Evolutionary conservation across 1,140 invertebrate species (phyloP).

Genomic region (Bombus polaris): DNA sequence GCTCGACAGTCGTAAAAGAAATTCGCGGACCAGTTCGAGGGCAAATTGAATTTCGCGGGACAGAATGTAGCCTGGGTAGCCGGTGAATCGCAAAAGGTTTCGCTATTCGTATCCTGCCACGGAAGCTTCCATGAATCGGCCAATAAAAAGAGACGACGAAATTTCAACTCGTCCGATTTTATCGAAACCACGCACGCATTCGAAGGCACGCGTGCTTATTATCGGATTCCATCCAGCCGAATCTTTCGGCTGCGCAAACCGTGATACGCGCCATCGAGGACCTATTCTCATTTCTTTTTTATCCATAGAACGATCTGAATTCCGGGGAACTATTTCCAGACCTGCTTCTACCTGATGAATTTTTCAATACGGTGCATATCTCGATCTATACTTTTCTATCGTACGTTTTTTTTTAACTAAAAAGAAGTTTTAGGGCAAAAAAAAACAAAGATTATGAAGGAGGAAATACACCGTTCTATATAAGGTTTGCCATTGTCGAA

Average conservation of each 20-base stretch:
- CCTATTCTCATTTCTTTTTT: neutral
- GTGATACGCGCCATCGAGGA: neutral
- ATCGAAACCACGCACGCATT: neutral
- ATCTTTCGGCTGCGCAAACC: neutral
- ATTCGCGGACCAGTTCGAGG: neutral
- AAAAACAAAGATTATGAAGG: neutral
- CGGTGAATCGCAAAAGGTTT: neutral
- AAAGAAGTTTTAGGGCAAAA: neutral
- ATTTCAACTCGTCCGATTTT: conserved; percentile 11
- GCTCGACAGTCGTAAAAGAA: neutral
- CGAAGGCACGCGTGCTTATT: neutral
- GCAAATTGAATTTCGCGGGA: conserved; percentile 34
- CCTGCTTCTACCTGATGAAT: conserved; percentile 35
- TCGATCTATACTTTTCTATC: conserved; percentile 8
- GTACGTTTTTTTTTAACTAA: conserved; percentile 17
- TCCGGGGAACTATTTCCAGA: neutral
- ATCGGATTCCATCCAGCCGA: neutral
- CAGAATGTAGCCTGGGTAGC: neutral
- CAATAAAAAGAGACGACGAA: neutral
- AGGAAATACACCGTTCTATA: neutral
- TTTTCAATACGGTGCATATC: conserved; percentile 45
- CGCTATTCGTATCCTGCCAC: neutral
- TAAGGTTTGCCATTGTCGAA: neutral
- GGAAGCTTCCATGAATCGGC: neutral
- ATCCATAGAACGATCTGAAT: neutral